Evolutionary conservation across 1,140 invertebrate genomes (phyloP).

Genomic region (Elysia chlorotica): DNA sequence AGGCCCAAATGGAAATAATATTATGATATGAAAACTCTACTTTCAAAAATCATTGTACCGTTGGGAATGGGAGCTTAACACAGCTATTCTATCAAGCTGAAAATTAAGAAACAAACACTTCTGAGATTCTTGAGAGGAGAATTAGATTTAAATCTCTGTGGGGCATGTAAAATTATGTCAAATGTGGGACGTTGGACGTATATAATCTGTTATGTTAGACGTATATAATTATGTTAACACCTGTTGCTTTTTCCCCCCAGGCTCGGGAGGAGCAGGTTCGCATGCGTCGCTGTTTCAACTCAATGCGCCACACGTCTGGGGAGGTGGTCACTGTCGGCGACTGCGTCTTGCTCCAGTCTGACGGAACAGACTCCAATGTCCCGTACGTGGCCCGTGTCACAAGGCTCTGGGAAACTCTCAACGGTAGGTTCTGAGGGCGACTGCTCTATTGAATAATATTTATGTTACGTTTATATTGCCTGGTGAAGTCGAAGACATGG

Average conservation of each 20-base stretch:
- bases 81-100: neutral
- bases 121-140: neutral
- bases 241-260: neutral
- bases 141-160: neutral
- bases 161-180: neutral
- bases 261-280: conserved; percentile 41
- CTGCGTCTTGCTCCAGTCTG: conserved; percentile 77
- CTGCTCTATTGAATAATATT: too few relatives aligned
- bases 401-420: conserved; percentile 91
- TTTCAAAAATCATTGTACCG: neutral
- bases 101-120: neutral
- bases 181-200: neutral
- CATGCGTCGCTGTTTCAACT: conserved; percentile 79
- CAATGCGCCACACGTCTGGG: conserved; percentile 83
- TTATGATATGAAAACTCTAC: neutral
- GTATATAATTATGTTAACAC: neutral
- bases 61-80: neutral
- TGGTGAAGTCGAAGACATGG: too few relatives aligned
- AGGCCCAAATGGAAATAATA: neutral
- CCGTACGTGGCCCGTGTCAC: conserved; percentile 94
- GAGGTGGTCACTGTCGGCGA: conserved; percentile 86
- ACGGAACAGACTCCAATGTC: conserved; percentile 78
- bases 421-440: too few relatives aligned
- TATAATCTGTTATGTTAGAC: neutral
- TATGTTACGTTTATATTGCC: too few relatives aligned